phyloP scores from a whole-genome alignment of 1,140 invertebrate genomes.

The Ylistrum balloti region DNA sequence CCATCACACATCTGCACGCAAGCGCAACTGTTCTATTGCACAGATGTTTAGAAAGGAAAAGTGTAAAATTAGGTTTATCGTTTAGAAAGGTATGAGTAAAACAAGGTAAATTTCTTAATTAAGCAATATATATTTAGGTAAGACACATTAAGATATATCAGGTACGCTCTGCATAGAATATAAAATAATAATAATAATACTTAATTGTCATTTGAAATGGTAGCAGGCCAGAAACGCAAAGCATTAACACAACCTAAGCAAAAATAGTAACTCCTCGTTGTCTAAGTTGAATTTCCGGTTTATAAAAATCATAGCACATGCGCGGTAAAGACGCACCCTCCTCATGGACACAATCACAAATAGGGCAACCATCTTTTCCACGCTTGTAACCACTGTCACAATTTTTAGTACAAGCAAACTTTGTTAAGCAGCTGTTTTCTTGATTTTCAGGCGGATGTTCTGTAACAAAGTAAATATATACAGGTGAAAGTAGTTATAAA shows the following conservation, averaged over 20 bases:
- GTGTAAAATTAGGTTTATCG: too few relatives aligned
- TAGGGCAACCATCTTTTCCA: conserved; percentile 54
- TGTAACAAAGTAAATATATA: conserved; percentile 21
- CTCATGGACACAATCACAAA: conserved; percentile 51
- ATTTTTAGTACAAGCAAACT: conserved; percentile 49
- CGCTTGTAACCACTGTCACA: conserved; percentile 55
- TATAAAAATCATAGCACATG: conserved; percentile 42
- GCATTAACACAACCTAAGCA: conserved; percentile 30
- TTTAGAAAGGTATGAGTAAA: too few relatives aligned
- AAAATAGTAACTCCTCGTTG: not conserved
- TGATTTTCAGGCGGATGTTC: not conserved
- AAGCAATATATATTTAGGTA: too few relatives aligned
- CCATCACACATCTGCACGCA: too few relatives aligned
- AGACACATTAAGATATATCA: too few relatives aligned
- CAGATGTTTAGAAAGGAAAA: too few relatives aligned
- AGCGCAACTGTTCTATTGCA: too few relatives aligned
- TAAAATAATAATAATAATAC: too few relatives aligned
- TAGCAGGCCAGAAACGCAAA: not conserved
- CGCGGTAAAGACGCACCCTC: conserved; percentile 51
- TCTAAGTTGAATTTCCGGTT: not conserved
- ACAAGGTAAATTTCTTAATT: too few relatives aligned
- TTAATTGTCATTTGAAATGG: too few relatives aligned
- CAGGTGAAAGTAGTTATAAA: too few relatives aligned
- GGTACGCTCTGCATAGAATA: too few relatives aligned
- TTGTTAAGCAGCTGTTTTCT: conserved; percentile 43